phyloP scores from a whole-genome alignment of 2,797 vertebrate species.

The Hoplostethus mediterraneus region DNA sequence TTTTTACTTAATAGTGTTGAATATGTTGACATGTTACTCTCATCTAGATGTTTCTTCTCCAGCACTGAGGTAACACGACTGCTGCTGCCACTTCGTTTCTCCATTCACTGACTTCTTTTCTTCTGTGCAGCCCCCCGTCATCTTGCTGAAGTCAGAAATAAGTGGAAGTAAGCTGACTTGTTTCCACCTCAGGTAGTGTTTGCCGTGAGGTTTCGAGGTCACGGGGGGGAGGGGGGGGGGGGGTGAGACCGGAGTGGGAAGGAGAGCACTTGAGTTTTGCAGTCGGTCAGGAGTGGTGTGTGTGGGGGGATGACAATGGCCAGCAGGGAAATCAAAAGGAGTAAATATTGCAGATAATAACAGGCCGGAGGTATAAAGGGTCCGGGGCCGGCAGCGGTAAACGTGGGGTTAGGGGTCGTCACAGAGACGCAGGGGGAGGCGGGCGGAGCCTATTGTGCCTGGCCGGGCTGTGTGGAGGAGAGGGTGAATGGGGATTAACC shows the following conservation, averaged over 20 bases:
- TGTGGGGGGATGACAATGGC: slow-evolving; percentile 56
- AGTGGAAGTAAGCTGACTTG: slow-evolving; percentile 26
- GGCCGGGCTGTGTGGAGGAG: slow-evolving; percentile 73
- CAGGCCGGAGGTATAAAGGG: slow-evolving; percentile 76
- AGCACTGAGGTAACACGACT: no score
- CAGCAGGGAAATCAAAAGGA: slow-evolving; percentile 75
- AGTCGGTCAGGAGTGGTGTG: slow-evolving; percentile 39
- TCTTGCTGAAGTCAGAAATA: slow-evolving; percentile 35
- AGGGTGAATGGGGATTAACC: slow-evolving; percentile 87
- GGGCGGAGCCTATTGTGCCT: slow-evolving; percentile 78
- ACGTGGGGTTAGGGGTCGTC: slow-evolving; percentile 79
- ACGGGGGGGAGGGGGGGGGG: slow-evolving; percentile 20
- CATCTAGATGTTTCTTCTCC: not conserved
- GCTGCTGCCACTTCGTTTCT: not conserved
- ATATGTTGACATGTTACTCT: not conserved
- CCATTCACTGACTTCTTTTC: slow-evolving; percentile 17
- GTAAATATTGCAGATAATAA: slow-evolving; percentile 85
- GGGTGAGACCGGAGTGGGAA: slow-evolving; percentile 40
- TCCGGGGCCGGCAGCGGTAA: slow-evolving; percentile 72
- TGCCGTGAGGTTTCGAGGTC: slow-evolving; percentile 49
- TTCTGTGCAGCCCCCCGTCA: slow-evolving; percentile 22
- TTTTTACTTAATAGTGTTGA: no score
- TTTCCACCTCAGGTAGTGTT: slow-evolving; percentile 60
- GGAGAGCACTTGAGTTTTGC: slow-evolving; percentile 66
- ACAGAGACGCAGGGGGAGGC: slow-evolving; percentile 68